Percentiles rank a stretch among this genome's conserved stretches.
Evolutionary conservation across 2,888 invertebrate species (phyloP).

Genomic region (Amaurobius ferox): DNA sequence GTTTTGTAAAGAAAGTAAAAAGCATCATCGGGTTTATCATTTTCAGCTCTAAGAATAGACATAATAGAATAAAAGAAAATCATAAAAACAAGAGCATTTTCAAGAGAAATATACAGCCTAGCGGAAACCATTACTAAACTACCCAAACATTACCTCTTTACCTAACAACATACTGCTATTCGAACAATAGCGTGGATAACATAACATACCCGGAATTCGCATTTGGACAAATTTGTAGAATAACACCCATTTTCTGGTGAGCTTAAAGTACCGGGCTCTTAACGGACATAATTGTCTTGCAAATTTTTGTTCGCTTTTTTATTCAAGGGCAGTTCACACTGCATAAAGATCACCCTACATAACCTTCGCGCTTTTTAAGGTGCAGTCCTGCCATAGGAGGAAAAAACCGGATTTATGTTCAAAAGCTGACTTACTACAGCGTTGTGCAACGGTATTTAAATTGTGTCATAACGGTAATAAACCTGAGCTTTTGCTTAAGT

Average conservation of each 20-base stretch:
- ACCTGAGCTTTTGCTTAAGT: neutral
- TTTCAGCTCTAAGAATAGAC: no score
- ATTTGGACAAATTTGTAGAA: neutral
- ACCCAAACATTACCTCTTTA: no score
- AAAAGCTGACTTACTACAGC: neutral
- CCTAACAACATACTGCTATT: no score
- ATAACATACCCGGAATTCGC: neutral
- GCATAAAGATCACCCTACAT: neutral
- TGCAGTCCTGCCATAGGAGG: neutral
- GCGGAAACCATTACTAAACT: no score
- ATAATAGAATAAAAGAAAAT: no score
- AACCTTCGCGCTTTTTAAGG: conserved; percentile 10
- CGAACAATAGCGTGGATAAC: no score
- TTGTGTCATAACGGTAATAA: neutral
- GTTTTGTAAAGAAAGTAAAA: no score
- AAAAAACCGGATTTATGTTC: conserved; percentile 3
- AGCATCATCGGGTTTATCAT: no score
- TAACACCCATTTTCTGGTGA: neutral
- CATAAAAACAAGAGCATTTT: no score
- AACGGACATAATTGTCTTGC: neutral
- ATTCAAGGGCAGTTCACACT: neutral
- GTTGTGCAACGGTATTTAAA: neutral
- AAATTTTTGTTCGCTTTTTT: neutral
- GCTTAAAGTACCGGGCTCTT: neutral
- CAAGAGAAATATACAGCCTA: no score